A percentile compares a stretch with the other conserved stretches of the same genome.
Conservation (phyloP, 2,113 vertebrate species). For the Uria aalge region DNA sequence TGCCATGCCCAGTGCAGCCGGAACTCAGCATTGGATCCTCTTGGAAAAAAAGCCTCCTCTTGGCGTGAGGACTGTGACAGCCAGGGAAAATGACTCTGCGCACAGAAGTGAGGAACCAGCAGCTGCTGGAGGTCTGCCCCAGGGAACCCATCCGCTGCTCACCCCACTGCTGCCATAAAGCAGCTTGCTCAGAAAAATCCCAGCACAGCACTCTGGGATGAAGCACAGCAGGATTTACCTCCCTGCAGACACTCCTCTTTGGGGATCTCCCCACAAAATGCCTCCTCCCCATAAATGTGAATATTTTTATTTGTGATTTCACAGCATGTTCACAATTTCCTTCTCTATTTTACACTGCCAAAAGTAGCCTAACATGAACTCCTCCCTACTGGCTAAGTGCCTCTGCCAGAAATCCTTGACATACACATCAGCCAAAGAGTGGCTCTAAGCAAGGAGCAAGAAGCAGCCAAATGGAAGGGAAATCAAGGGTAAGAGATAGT, state of each 20-base stretch:
- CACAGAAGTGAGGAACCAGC: neutral
- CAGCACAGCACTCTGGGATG: neutral
- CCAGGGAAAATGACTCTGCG: rapidly evolving
- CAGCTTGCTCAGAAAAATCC: neutral
- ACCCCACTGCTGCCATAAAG: neutral
- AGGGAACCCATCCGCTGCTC: rapidly evolving
- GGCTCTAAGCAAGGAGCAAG: neutral
- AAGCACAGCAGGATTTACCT: neutral
- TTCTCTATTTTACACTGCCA: neutral
- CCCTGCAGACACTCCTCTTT: rapidly evolving
- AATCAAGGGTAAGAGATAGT: neutral
- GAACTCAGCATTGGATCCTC: neutral
- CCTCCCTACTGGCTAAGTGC: neutral
- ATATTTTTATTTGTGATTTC: neutral
- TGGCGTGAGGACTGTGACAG: neutral
- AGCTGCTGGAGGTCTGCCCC: neutral
- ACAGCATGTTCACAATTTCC: neutral
- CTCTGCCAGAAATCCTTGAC: neutral
- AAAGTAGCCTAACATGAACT: neutral
- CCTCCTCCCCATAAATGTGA: neutral
- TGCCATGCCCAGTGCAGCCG: rapidly evolving
- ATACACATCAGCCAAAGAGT: neutral
- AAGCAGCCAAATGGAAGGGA: neutral
- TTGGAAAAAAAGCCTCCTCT: neutral
- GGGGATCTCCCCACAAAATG: neutral